Conservation (phyloP, 2,113 vertebrate genomes). For the Cyphotilapia sp. region DNA sequence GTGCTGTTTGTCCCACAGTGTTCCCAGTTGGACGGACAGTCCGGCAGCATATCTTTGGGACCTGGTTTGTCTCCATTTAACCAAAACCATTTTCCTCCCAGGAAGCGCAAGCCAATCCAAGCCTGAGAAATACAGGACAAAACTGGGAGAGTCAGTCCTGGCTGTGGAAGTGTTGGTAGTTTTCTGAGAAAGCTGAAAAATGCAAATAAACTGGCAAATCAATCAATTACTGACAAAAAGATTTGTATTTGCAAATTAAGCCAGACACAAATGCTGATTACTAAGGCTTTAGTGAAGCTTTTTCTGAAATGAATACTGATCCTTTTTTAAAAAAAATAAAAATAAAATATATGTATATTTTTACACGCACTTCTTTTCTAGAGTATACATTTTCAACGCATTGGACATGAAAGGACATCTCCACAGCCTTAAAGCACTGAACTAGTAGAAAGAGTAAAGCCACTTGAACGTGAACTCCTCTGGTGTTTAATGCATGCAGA, state of each 20-base stretch:
- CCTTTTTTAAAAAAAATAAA: too few species aligned
- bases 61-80: not conserved
- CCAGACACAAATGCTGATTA: fast-evolving
- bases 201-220: not conserved
- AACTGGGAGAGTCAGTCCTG: not conserved
- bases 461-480: not conserved
- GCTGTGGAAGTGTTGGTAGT: too few species aligned
- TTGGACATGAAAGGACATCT: fast-evolving
- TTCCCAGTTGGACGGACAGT: not conserved
- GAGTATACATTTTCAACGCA: fast-evolving
- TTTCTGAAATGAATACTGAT: not conserved
- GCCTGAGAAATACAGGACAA: not conserved
- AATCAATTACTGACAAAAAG: not conserved
- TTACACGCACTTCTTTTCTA: too few species aligned
- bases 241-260: too few species aligned
- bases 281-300: fast-evolving
- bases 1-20: not conserved
- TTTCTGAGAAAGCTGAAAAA: not conserved
- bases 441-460: not conserved
- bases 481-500: not conserved
- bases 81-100: constrained; percentile 25
- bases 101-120: constrained; percentile 21
- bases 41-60: not conserved
- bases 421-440: not conserved
- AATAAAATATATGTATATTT: too few species aligned